These are phyloP conservation scores for Malurus leucopterus DNA, from an alignment of 2,797 vertebrate species.

Conservation along the genomic window DNA sequence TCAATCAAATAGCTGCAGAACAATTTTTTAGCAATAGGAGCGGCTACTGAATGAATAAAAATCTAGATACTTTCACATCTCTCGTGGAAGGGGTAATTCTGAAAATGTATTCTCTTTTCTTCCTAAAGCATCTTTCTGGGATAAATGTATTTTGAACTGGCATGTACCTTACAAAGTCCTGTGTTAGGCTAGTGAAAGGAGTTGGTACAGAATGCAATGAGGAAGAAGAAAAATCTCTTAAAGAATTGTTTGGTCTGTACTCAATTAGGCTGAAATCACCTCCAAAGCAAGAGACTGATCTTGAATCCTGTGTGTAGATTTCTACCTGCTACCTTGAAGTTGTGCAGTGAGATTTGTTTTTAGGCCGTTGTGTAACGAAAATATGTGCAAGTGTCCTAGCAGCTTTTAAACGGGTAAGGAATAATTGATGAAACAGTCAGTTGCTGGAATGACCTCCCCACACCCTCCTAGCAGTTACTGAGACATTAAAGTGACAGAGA, in stretches of 20 bases:
- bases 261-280: background rate
- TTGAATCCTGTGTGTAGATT: background rate
- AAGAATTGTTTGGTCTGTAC: background rate
- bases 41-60: background rate
- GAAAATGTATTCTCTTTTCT: background rate
- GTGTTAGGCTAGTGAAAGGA: background rate
- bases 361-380: background rate
- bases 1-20: background rate
- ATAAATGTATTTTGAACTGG: background rate
- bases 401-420: slow-evolving; percentile 28
- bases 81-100: background rate
- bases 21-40: background rate
- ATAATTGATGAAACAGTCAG: slow-evolving; percentile 40
- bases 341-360: background rate
- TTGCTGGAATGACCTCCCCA: slow-evolving; percentile 25
- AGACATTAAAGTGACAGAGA: slow-evolving; percentile 11
- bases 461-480: background rate
- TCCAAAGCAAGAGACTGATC: background rate
- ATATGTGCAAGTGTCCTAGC: background rate
- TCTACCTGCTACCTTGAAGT: background rate
- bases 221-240: background rate
- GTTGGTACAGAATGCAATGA: background rate
- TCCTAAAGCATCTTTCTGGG: background rate
- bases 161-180: background rate
- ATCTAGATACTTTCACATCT: background rate